Evolutionary conservation across 2,113 vertebrate species (phyloP).

Genomic region (Philantomba maxwellii): DNA sequence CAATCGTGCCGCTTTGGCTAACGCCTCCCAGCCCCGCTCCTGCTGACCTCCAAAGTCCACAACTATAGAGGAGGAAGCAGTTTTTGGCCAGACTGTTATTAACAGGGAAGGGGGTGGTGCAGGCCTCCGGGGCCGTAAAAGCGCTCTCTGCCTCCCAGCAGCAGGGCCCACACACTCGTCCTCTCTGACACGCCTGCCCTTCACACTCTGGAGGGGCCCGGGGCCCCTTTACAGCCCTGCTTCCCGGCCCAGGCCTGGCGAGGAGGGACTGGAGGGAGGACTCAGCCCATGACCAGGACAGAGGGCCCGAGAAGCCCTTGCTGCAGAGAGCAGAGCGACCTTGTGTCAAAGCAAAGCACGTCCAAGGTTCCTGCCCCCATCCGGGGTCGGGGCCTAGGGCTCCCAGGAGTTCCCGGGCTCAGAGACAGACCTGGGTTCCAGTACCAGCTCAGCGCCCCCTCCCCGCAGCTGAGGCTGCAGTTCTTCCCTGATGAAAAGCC

Average conservation of each 20-base stretch:
- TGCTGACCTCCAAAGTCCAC: slow-evolving; percentile 63
- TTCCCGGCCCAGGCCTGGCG: not conserved
- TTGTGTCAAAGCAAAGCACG: not conserved
- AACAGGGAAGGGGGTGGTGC: slow-evolving; percentile 73
- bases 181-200: slow-evolving; percentile 78
- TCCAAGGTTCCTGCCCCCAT: not conserved
- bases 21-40: not conserved
- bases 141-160: slow-evolving; percentile 71
- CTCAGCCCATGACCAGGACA: not conserved
- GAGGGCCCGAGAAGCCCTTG: not conserved
- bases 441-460: not conserved
- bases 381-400: accelerated
- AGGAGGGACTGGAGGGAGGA: not conserved
- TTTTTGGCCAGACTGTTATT: slow-evolving; percentile 78
- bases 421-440: not conserved
- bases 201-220: slow-evolving; percentile 78
- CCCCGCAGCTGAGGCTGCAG: not conserved
- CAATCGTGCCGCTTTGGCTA: not conserved
- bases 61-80: slow-evolving; percentile 74
- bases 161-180: slow-evolving; percentile 55
- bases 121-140: slow-evolving; percentile 75
- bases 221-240: slow-evolving; percentile 51
- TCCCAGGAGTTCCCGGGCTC: not conserved
- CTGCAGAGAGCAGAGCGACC: not conserved
- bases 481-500: not conserved